Evolutionary conservation across 1,140 invertebrate genomes (phyloP).

Genomic region (Aphidius ervi): DNA sequence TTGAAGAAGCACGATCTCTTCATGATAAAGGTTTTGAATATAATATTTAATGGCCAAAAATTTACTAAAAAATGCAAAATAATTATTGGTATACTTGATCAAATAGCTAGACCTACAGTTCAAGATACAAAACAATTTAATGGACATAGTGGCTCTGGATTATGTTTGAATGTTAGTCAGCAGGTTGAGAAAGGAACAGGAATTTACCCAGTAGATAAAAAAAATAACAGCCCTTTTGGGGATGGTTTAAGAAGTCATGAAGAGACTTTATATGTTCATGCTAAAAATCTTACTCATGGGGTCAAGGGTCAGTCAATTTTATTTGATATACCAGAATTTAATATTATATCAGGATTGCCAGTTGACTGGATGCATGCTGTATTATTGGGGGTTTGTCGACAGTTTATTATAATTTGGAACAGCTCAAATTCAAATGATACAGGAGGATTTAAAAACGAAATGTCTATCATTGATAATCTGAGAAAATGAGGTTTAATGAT

Average conservation of each 20-base stretch:
- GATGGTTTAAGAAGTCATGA: constrained; percentile 21
- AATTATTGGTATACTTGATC: constrained; percentile 25
- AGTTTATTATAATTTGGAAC: constrained; percentile 28
- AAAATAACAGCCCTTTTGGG: constrained; percentile 17
- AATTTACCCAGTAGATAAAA: constrained; percentile 22
- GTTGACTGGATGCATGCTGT: constrained; percentile 36
- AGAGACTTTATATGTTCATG: constrained; percentile 10
- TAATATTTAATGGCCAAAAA: constrained; percentile 6
- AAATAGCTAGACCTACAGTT: constrained; percentile 24
- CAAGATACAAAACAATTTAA: constrained; percentile 26
- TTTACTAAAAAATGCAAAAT: constrained; percentile 22
- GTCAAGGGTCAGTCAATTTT: constrained; percentile 24
- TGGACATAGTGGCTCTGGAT: constrained; percentile 30
- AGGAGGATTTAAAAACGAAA: constrained; percentile 22
- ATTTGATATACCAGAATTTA: constrained; percentile 24
- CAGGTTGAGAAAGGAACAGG: constrained; percentile 23
- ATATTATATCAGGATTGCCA: constrained; percentile 26
- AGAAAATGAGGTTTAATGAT: no score
- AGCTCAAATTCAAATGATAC: constrained; percentile 19
- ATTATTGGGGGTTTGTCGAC: constrained; percentile 24
- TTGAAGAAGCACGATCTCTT: constrained; percentile 17
- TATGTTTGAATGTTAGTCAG: constrained; percentile 29
- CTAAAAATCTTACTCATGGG: constrained; percentile 18
- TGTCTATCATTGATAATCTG: constrained; percentile 23
- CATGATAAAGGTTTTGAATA: constrained; percentile 21